Evolutionary conservation across 1,140 invertebrate species (phyloP).

Genomic region (Halotydeus destructor): DNA sequence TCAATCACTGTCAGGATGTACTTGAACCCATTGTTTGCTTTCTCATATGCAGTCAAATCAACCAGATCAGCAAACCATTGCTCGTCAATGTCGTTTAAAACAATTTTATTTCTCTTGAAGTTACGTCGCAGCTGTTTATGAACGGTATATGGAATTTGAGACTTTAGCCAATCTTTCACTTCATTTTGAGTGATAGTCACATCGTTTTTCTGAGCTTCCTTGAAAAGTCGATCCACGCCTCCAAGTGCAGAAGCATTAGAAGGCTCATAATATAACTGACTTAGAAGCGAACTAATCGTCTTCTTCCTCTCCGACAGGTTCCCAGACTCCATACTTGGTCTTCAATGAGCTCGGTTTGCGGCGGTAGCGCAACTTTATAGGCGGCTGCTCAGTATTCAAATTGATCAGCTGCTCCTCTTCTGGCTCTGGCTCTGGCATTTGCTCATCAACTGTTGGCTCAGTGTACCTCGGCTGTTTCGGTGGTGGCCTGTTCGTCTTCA

Average conservation of each 20-base stretch:
- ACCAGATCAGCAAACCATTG: constrained; percentile 18
- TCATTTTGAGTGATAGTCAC: constrained; percentile 2
- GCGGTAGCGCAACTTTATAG: too few relatives aligned
- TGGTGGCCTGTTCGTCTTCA: too few relatives aligned
- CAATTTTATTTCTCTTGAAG: constrained; percentile 15
- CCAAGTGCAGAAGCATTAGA: neutral
- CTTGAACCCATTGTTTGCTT: constrained; percentile 15
- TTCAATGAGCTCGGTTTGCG: too few relatives aligned
- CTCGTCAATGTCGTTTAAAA: constrained; percentile 14
- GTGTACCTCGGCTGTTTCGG: too few relatives aligned
- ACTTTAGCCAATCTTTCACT: constrained; percentile 15
- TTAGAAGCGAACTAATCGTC: too few relatives aligned
- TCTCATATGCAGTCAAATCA: constrained; percentile 13
- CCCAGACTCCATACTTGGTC: too few relatives aligned
- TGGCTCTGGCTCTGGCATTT: too few relatives aligned
- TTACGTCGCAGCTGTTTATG: constrained; percentile 15
- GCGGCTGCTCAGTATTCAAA: too few relatives aligned
- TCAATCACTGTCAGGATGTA: constrained; percentile 19
- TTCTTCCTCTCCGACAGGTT: too few relatives aligned
- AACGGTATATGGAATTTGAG: constrained; percentile 18
- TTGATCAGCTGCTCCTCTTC: too few relatives aligned
- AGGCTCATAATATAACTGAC: constrained; percentile 10
- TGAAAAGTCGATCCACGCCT: neutral
- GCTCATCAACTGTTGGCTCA: too few relatives aligned
- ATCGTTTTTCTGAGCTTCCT: neutral